These are phyloP conservation scores for Elysia crispata DNA, from an alignment of 2,888 invertebrate species.

Conservation along the genomic window DNA sequence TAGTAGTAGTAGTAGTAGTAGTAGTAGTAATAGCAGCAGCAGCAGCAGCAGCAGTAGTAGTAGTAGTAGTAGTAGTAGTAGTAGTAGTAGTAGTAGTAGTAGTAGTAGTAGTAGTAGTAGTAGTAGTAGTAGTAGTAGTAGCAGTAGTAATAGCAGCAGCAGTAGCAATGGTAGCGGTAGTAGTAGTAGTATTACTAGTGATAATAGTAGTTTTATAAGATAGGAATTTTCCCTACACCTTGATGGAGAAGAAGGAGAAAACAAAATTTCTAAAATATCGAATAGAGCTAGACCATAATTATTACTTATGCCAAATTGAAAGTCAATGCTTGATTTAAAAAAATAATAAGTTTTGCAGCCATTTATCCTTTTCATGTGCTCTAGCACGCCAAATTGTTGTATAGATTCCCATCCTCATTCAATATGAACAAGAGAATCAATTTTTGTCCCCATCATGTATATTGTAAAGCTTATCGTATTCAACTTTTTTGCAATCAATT, in stretches of 20 bases:
- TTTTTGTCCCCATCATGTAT: no score
- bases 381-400: no score
- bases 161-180: slow-evolving; percentile 40
- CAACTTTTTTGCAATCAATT: no score
- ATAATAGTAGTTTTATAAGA: neutral
- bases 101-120: slow-evolving; percentile 38
- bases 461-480: no score
- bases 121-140: slow-evolving; percentile 33
- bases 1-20: neutral
- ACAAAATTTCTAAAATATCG: neutral
- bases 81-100: slow-evolving; percentile 41
- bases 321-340: no score
- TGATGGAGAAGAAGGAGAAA: neutral
- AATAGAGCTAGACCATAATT: no score
- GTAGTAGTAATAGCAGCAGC: neutral
- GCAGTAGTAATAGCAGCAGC: slow-evolving; percentile 29
- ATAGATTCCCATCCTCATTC: no score
- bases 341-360: no score
- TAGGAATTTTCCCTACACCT: neutral
- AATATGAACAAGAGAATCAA: no score
- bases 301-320: no score
- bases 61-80: slow-evolving; percentile 43
- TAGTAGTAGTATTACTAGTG: no score
- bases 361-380: no score
- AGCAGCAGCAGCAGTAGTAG: neutral